These are phyloP conservation scores for Marasmarcha lunaedactyla DNA, from an alignment of 2,888 invertebrate species.

Conservation along the genomic window DNA sequence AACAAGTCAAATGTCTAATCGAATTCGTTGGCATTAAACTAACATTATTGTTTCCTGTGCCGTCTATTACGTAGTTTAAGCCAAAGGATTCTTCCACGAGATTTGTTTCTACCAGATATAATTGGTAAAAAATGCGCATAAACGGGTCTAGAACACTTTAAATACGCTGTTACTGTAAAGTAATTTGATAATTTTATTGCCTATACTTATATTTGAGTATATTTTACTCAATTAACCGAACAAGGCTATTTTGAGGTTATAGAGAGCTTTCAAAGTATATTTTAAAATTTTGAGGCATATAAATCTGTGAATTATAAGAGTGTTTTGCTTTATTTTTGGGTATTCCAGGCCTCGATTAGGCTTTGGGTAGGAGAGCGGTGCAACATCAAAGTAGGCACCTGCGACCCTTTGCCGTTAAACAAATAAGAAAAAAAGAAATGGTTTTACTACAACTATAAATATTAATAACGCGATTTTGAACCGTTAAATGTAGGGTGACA, in stretches of 20 bases:
- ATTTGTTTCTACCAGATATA: too few relatives aligned
- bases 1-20: too few relatives aligned
- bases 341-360: constrained; percentile 30
- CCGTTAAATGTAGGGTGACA: constrained; percentile 43
- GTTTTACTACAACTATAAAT: constrained; percentile 54
- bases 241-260: constrained; percentile 1
- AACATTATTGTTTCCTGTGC: too few relatives aligned
- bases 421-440: constrained; percentile 48
- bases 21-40: too few relatives aligned
- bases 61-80: too few relatives aligned
- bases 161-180: too few relatives aligned
- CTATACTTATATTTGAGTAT: too few relatives aligned
- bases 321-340: constrained; percentile 25
- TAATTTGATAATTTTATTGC: too few relatives aligned
- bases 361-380: constrained; percentile 26
- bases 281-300: constrained; percentile 24
- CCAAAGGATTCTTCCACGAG: too few relatives aligned
- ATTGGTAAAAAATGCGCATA: too few relatives aligned
- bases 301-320: constrained; percentile 22
- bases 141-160: too few relatives aligned
- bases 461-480: constrained; percentile 55
- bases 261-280: constrained; percentile 17
- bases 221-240: not conserved
- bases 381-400: constrained; percentile 51
- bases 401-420: constrained; percentile 49